Evolutionary conservation across 2,797 vertebrate species (phyloP), one percentile per base, ranked within the genome.

Genomic region (Clarias pachynema): DNA sequence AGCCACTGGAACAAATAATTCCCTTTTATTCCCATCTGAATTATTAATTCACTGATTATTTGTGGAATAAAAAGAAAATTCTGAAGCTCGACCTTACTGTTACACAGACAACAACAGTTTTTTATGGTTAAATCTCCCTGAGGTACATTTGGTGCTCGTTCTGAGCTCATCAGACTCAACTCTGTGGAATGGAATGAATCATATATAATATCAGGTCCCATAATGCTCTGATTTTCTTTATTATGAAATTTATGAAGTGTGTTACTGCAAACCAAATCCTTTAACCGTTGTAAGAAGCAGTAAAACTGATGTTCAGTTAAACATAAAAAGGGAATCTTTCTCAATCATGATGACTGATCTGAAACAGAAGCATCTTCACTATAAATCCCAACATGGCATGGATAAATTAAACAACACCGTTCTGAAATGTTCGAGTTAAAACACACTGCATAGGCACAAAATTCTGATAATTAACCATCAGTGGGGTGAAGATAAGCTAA

Each of bases 341-440:
- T 57, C 53, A 15, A 70, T 18, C 66, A 44, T 66, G 12, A 84
- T 59, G 62, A 57, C 53, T 59, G 63, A 59, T 69, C 59, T 26
- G 40, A 49, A 53, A 73, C n/a, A 69, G 26, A 6, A 69, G 26
- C 62, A 56, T 56, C 22, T 63, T 63, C 69, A 7, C 31, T 26
- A 1, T 60, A 69, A 78, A 31, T 9, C 14, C 2, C 15, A 63
- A 40, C 1, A 69, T 40, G n/a, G 77, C 7, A 18, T 9, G 49
- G 57, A 65, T 59, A 37, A 77, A 56, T 77, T 40, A 31, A 74
- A 81, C 24, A 74, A 75, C 24, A 34, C 7, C 14, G 16, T 29
- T 79, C 24, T 79, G 74, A 86, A 83, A 86, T 73, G 49, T 86
- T n/a, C 44, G 18, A 49, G 40, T 86, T 86, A 73, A 86, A 86